Evolutionary conservation across 1,140 invertebrate genomes (phyloP).

Genomic region (Bombus waltoni): DNA sequence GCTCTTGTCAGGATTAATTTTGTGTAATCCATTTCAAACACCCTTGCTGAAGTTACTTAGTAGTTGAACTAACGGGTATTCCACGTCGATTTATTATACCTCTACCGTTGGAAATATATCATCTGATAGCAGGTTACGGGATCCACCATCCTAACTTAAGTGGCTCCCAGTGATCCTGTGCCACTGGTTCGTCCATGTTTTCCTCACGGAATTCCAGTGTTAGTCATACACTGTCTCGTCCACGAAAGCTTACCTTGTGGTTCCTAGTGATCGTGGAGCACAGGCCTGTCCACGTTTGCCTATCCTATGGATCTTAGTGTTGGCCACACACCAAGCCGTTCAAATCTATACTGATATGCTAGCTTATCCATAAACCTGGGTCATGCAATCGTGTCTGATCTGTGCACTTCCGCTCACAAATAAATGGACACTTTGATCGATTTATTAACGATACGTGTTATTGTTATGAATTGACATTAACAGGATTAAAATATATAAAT

Average conservation of each 20-base stretch:
- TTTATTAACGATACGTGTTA: too few species aligned
- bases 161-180: background rate
- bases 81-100: background rate
- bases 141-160: background rate
- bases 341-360: background rate
- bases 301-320: background rate
- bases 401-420: too few species aligned
- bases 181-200: background rate
- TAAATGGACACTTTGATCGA: too few species aligned
- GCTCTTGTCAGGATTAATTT: background rate
- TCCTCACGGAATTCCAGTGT: background rate
- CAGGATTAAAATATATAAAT: too few species aligned
- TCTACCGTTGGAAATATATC: background rate
- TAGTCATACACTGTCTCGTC: background rate
- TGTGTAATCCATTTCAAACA: background rate
- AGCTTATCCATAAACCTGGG: background rate
- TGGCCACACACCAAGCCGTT: background rate
- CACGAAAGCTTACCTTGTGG: background rate
- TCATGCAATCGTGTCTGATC: background rate
- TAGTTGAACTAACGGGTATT: background rate
- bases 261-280: background rate
- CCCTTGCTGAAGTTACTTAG: background rate
- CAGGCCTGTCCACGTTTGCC: background rate
- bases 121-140: slow-evolving; percentile 4
- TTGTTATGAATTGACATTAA: too few species aligned